These are phyloP conservation scores for Sitta carolinensis DNA, from an alignment of 2,797 vertebrate genomes.

Conservation along the genomic window DNA sequence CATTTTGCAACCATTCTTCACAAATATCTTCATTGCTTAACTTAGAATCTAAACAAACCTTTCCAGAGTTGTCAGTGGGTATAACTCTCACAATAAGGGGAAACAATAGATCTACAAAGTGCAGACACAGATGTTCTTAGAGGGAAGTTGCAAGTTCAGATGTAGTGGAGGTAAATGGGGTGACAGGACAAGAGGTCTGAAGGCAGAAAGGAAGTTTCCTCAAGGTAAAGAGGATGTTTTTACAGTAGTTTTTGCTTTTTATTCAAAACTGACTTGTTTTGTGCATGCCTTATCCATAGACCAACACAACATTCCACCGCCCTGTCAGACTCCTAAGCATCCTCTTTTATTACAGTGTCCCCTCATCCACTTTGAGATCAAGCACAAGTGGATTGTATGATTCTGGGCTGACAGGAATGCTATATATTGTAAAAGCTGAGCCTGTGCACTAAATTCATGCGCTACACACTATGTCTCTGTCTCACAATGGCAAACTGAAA, in stretches of 20 bases:
- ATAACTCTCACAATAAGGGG: background rate
- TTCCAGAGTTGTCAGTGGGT: background rate
- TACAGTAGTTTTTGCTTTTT: background rate
- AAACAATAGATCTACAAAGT: background rate
- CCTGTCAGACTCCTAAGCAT: background rate
- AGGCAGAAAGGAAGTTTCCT: background rate
- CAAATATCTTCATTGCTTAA: background rate
- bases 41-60: background rate
- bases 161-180: background rate
- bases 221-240: background rate
- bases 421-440: background rate
- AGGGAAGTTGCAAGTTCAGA: background rate
- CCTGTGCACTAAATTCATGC: background rate
- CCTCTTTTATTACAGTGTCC: background rate
- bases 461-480: background rate
- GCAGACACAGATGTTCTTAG: accelerated
- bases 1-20: background rate
- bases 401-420: background rate
- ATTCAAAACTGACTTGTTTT: background rate
- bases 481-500: background rate
- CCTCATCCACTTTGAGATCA: background rate
- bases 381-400: background rate
- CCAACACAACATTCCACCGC: background rate
- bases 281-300: background rate
- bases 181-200: background rate